These are phyloP conservation scores for Aphelenchoides besseyi DNA, from an alignment of 1,140 invertebrate species.

Conservation along the genomic window DNA sequence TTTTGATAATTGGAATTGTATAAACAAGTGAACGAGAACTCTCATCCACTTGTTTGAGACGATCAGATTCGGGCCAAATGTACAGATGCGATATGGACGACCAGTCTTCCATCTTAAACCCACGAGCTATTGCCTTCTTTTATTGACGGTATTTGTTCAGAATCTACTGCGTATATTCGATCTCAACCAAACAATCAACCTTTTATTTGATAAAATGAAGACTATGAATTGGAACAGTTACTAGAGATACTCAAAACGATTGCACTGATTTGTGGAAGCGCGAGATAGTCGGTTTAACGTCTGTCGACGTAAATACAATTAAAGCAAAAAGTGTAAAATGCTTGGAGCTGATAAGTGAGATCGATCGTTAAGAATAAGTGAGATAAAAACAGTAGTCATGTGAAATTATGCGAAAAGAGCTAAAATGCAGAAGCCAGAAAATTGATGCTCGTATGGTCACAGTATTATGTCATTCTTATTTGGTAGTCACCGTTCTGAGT, in stretches of 20 bases:
- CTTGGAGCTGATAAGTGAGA: not conserved
- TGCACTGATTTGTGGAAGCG: not conserved
- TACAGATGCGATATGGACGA: conserved; percentile 25
- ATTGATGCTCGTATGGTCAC: no score
- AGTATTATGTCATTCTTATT: conserved; percentile 70
- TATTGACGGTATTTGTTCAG: no score
- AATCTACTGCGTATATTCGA: no score
- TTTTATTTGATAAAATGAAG: no score
- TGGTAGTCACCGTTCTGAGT: conserved; percentile 99
- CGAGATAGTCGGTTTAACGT: no score
- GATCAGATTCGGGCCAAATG: conserved; percentile 31
- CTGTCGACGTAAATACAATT: not conserved
- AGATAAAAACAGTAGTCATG: not conserved
- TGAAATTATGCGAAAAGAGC: not conserved
- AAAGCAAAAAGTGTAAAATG: not conserved
- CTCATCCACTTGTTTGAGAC: conserved; percentile 15
- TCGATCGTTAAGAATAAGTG: not conserved
- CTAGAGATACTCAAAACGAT: not conserved
- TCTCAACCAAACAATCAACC: no score
- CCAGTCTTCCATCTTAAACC: conserved; percentile 25
- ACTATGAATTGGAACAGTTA: no score
- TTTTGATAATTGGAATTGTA: conserved; percentile 25
- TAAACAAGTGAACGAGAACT: conserved; percentile 8
- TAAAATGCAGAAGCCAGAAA: no score
- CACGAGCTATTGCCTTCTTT: no score